phyloP scores from a whole-genome alignment of 2,113 vertebrate genomes.

The Prietella phreatophila region DNA sequence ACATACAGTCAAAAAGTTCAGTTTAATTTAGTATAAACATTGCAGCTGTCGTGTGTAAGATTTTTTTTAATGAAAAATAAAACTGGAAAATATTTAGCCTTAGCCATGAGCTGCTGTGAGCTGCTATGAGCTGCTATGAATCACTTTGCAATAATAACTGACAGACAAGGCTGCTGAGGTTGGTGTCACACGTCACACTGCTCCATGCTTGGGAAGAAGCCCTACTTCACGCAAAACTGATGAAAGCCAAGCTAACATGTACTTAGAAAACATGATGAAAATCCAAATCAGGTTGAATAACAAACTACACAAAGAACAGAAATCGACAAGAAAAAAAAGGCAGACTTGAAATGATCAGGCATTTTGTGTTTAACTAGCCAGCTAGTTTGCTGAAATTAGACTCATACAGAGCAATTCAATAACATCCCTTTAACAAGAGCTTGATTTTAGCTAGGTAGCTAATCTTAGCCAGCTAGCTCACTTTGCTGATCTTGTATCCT shows the following conservation, averaged over 20 bases:
- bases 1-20: background rate
- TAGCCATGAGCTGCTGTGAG: too few species aligned
- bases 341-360: background rate
- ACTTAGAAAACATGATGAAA: background rate
- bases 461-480: background rate
- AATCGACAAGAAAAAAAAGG: background rate
- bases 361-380: background rate
- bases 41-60: background rate
- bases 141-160: background rate
- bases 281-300: background rate
- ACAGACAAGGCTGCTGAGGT: background rate
- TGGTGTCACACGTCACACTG: background rate
- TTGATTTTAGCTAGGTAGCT: background rate
- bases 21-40: background rate
- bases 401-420: background rate
- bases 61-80: background rate
- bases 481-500: background rate
- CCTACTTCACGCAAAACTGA: background rate
- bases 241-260: background rate
- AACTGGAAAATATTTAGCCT: too few species aligned
- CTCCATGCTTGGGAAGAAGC: background rate
- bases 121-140: background rate
- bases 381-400: background rate
- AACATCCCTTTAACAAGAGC: background rate
- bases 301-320: background rate